Conservation (phyloP, 1,140 invertebrate genomes). For the Phthorimaea operculella region DNA sequence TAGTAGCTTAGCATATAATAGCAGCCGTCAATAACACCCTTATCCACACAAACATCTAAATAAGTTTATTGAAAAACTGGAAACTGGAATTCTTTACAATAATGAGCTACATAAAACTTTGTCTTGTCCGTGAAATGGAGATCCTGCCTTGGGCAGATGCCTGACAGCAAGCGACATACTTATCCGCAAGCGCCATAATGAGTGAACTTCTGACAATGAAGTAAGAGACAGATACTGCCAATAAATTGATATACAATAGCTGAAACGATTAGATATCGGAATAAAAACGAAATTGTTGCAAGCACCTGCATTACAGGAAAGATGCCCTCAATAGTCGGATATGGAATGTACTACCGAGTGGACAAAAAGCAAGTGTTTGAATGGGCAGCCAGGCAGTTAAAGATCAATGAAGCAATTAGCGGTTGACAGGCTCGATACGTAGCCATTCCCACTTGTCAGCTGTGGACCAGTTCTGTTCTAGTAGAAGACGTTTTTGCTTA, state of each 20-base stretch:
- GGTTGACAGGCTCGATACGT: not conserved
- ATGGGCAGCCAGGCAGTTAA: not conserved
- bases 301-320: not conserved
- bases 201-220: too few relatives aligned
- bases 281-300: not conserved
- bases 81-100: too few relatives aligned
- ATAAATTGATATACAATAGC: not conserved
- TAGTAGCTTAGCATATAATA: too few relatives aligned
- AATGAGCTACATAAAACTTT: too few relatives aligned
- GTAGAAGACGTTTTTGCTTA: too few relatives aligned
- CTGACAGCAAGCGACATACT: too few relatives aligned
- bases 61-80: too few relatives aligned
- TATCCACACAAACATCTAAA: too few relatives aligned
- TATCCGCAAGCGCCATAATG: too few relatives aligned
- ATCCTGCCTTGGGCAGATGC: too few relatives aligned
- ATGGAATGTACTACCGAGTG: not conserved
- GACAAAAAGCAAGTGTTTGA: not conserved
- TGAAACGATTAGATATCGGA: not conserved
- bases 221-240: not conserved
- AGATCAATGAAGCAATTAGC: conserved; percentile 4
- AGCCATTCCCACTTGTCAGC: not conserved
- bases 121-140: too few relatives aligned
- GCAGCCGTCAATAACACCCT: too few relatives aligned
- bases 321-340: not conserved
- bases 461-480: not conserved